Evolutionary conservation across 2,797 vertebrate genomes (phyloP).

Genomic region (Enteromius paludinosus): DNA sequence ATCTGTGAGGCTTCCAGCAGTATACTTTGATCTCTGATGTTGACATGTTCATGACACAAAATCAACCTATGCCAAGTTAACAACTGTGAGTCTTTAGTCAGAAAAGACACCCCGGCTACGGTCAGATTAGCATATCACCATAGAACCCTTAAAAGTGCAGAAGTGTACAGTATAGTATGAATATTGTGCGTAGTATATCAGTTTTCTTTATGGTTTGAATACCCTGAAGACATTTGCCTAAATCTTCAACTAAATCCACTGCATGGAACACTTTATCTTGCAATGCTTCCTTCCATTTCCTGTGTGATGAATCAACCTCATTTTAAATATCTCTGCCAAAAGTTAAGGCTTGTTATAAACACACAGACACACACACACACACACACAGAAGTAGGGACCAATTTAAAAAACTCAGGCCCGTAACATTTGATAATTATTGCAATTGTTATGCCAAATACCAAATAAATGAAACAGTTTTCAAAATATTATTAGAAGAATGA

Average conservation of each 20-base stretch:
- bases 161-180: not conserved
- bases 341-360: not conserved
- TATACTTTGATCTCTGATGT: conserved; percentile 75
- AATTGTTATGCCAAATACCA: not conserved
- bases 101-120: not conserved
- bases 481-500: not conserved
- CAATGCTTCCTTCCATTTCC: not conserved
- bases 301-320: not conserved
- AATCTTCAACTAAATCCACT: not conserved
- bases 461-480: not conserved
- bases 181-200: not conserved
- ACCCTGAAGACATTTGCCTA: not conserved
- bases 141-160: not conserved
- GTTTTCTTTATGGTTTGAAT: not conserved
- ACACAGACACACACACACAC: too few relatives aligned
- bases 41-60: conserved; percentile 68
- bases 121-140: not conserved
- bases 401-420: not conserved
- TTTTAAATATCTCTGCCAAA: not conserved
- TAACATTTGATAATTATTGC: not conserved
- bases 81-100: conserved; percentile 60
- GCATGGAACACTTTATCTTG: not conserved
- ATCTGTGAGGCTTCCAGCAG: conserved; percentile 71
- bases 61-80: conserved; percentile 64
- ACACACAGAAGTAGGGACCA: not conserved